These are phyloP conservation scores for Paedocypris micromegethes DNA, from an alignment of 2,797 vertebrate genomes.

Conservation along the genomic window DNA sequence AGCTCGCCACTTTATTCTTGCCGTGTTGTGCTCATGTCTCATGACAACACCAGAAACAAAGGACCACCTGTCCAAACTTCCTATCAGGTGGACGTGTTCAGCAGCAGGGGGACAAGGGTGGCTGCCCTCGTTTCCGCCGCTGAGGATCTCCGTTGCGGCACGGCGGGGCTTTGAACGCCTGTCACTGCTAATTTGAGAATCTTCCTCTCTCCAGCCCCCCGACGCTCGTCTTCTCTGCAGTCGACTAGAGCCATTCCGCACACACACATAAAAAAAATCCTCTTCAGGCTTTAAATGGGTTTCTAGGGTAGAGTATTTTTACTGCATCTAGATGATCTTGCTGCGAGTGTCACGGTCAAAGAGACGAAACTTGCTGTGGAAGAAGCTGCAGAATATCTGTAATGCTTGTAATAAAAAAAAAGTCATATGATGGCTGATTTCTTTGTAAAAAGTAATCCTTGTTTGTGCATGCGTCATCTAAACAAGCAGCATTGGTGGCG, in stretches of 20 bases:
- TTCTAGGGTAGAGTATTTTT: conserved; percentile 43
- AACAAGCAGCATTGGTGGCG: too few species aligned
- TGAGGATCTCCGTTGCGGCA: conserved; percentile 6
- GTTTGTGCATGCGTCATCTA: too few species aligned
- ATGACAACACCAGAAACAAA: conserved; percentile 46
- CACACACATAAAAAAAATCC: neutral
- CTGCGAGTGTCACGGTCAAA: conserved; percentile 8
- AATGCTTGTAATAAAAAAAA: neutral
- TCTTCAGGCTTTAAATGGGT: conserved; percentile 28
- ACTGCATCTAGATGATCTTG: conserved; percentile 22
- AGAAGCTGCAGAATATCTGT: neutral
- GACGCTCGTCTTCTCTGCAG: neutral
- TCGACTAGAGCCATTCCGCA: conserved; percentile 1
- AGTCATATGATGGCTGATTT: too few species aligned
- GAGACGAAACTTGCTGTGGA: conserved; percentile 33
- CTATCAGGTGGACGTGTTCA: conserved; percentile 42
- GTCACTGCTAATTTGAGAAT: conserved; percentile 14
- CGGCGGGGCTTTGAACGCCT: conserved; percentile 2
- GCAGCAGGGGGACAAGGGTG: neutral
- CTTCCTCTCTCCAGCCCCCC: neutral
- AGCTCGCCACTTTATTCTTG: conserved; percentile 35
- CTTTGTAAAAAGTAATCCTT: too few species aligned
- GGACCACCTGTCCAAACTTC: conserved; percentile 64
- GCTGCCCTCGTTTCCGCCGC: conserved; percentile 8
- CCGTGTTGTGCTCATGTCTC: conserved; percentile 49